Evolutionary conservation across 1,140 invertebrate species (phyloP), one percentile per base, ranked within the genome.

Genomic region (Dinothrombium tinctorium): DNA sequence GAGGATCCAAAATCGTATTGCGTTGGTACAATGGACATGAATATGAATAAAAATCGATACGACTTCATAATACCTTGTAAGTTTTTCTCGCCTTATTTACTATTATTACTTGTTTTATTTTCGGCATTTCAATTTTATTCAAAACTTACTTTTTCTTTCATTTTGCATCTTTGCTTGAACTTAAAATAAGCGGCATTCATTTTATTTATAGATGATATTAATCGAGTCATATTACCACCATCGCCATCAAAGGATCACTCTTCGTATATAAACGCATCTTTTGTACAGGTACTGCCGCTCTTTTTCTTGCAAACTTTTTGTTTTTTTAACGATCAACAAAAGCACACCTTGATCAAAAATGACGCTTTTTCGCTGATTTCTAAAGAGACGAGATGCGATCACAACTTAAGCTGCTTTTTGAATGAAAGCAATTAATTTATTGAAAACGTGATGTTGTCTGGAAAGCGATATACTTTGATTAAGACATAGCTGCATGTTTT

Each of bases 201-300:
- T 42, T 47, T n/a, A n/a, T n/a, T n/a, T 46, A 12, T 43, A 54
- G 53, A 82, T 59, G 81, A 87, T 58, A 68, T 78, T 51, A 86
- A 84, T 63, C 63, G 82, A 47, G 81, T 89, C 25, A 82, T 82
- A 50, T 60, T 82, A 8, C 73, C 72, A 19, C 80, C 81, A 7
- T 83, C 49, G 71, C 77, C 37, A 69, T 69, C 45, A 22, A 68
- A 71, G 51, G 83, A 90, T 56, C 77, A 80, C 56, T 86, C 82
- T 21, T 89, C 86, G 1, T 95, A 94, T 54, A 92, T 94, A 49
- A 94, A 95, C 61, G 87, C 87, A 2, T 89, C 83, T 2, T 92
- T 89, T 57, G 83, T 95, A 49, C 84, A 92, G 64, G 83, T 69
- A 56, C 56, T 54, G 50, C 25, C 17, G 12, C 9, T 11, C 11